Base-by-base conservation (phyloP, 1,140 invertebrate species). In the Polypedilum pembai region DNA sequence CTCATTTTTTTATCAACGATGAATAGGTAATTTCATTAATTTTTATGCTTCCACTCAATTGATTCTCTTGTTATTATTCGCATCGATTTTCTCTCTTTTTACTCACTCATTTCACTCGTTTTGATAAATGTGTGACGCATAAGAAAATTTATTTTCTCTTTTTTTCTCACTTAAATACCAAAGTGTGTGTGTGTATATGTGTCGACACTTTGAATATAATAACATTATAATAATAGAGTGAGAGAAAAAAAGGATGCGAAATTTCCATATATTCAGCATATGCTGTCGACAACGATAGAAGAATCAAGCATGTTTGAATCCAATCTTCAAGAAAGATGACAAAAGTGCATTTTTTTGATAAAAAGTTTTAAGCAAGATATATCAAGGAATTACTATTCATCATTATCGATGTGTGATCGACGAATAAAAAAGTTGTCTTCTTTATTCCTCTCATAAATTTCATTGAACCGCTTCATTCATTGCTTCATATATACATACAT, bases 1-100 rank as follows among this genome's bases (percentile, higher is more conserved):
- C 18, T 40, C 17, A 73, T 73, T 73, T 17, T 72, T 73, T 73
- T 73, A 73, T 73, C 20, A 8, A 17, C 33, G 20, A 73, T 73
- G 33, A 73, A 24, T 40, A 73, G 3, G 33, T 24, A 21, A 73
- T 73, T 24, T 73, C 69, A 73, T 73, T 21, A 73, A 24, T 24
- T 73, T 73, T 73, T 73, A 24, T 73, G 33, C 69, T 73, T 73
- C 33, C 20, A 21, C 20, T 21, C 20, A 73, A 24, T 73, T 73
- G 20, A 4, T 18, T 21, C 33, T 18, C 33, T 18, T 21, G 63
- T 65, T 18, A 65, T 40, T 21, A 40, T 73, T 24, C 40, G 8
- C 40, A 18, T 56, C 45, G 45, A 56, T 56, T 56, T 56, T 56
- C n/a, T 33, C 24, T 33, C 24, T 33, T 33, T 33, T 33, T 33